Evolutionary conservation across 1,140 invertebrate genomes (phyloP).

Genomic region (Agrypnia vestita): DNA sequence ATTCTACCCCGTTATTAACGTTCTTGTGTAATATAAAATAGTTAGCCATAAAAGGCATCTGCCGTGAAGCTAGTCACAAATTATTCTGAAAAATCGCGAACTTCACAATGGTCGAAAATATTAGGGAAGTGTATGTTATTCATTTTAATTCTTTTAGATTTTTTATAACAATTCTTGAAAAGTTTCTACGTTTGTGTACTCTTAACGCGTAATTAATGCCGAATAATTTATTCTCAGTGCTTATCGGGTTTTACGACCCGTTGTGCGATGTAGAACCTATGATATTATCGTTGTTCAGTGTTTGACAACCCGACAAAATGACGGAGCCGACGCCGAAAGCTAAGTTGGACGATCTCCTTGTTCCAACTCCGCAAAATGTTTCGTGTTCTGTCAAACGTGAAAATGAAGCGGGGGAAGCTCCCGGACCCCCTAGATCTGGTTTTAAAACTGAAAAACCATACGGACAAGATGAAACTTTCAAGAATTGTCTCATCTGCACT

Average conservation of each 20-base stretch:
- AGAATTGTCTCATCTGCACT: constrained; percentile 31
- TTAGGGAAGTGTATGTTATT: constrained; percentile 9
- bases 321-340: constrained; percentile 45
- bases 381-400: constrained; percentile 29
- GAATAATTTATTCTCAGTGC: background rate
- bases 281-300: constrained; percentile 15
- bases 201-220: background rate
- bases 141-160: too few species aligned
- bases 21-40: background rate
- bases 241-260: background rate
- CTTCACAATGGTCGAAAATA: constrained; percentile 19
- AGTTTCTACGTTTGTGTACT: background rate
- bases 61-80: constrained; percentile 4
- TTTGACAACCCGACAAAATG: constrained; percentile 54
- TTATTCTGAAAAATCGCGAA: background rate
- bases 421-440: background rate
- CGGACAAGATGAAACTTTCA: background rate
- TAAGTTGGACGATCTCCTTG: constrained; percentile 14
- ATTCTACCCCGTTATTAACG: background rate
- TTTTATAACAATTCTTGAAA: background rate
- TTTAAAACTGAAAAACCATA: background rate
- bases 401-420: background rate
- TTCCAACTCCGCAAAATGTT: constrained; percentile 22
- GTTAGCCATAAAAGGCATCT: constrained; percentile 8
- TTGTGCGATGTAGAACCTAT: constrained; percentile 4